Conservation (phyloP, 2,113 vertebrate genomes). For the Aix galericulata region DNA sequence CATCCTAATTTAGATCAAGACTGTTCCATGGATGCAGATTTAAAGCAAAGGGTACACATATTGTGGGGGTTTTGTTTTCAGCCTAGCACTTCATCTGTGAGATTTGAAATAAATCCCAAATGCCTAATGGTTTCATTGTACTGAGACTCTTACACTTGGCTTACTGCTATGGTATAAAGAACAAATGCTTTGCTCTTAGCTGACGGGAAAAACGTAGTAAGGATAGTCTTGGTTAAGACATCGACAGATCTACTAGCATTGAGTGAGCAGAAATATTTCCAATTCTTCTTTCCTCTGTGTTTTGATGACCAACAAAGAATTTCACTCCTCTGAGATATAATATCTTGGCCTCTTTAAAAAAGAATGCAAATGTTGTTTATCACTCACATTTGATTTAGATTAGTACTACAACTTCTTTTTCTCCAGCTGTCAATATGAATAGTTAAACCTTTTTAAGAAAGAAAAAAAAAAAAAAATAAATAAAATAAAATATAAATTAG, state of each 20-base stretch:
- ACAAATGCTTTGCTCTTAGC: neutral
- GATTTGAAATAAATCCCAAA: neutral
- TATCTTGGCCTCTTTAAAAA: neutral
- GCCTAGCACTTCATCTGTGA: neutral
- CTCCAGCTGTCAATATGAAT: neutral
- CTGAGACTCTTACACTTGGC: neutral
- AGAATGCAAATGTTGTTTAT: neutral
- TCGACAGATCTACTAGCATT: neutral
- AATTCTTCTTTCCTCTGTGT: neutral
- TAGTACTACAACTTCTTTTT: neutral
- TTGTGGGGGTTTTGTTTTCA: neutral
- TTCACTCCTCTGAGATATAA: neutral
- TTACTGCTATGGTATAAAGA: neutral
- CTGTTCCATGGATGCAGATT: neutral
- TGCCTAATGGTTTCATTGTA: neutral
- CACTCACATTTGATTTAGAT: neutral
- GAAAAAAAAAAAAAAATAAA: neutral
- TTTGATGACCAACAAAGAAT: neutral
- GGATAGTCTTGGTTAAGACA: neutral
- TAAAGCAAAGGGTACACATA: neutral
- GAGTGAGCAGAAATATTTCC: neutral
- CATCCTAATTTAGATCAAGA: fast-evolving
- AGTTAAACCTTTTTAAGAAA: neutral
- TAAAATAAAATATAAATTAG: no score
- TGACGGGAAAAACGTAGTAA: neutral